Conservation (phyloP, 2,113 vertebrate species). For the human (Homo sapiens) region DNA sequence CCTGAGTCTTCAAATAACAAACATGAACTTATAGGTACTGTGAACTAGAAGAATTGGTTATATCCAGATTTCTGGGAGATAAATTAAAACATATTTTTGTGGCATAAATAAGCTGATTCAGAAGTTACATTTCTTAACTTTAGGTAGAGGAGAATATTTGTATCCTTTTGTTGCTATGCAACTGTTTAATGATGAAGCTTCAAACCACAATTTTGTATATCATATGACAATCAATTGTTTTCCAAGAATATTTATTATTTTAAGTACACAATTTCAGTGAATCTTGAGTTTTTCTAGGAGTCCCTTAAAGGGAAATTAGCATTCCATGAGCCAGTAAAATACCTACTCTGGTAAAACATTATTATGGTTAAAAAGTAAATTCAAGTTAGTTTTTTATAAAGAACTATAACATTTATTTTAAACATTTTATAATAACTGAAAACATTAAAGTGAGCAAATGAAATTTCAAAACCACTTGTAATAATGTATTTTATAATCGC, state of each 20-base stretch:
- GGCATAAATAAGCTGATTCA: slow-evolving; percentile 68
- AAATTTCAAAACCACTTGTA: slow-evolving; percentile 93
- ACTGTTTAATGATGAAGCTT: slow-evolving; percentile 85
- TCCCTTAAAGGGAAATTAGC: slow-evolving; percentile 78
- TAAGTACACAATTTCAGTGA: slow-evolving; percentile 79
- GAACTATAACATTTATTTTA: slow-evolving; percentile 74
- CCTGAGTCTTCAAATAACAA: slow-evolving; percentile 50
- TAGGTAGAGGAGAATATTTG: slow-evolving; percentile 83
- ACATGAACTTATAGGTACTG: slow-evolving; percentile 35
- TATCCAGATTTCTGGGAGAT: slow-evolving; percentile 63
- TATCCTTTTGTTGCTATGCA: slow-evolving; percentile 93
- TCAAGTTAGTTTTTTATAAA: slow-evolving; percentile 80
- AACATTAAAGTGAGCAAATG: slow-evolving; percentile 81
- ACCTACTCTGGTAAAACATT: slow-evolving; percentile 75
- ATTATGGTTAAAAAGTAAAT: slow-evolving; percentile 76
- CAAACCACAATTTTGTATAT: slow-evolving; percentile 79
- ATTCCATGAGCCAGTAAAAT: slow-evolving; percentile 82
- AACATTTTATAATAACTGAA: slow-evolving; percentile 76
- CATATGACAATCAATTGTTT: slow-evolving; percentile 89
- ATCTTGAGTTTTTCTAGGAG: slow-evolving; percentile 75
- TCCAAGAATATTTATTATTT: slow-evolving; percentile 88
- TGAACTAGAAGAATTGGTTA: slow-evolving; percentile 54
- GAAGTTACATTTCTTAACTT: slow-evolving; percentile 75
- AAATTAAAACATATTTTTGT: slow-evolving; percentile 77
- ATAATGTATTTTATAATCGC: slow-evolving; percentile 80